phyloP scores from a whole-genome alignment of 2,113 vertebrate species.

The Caranx ignobilis region DNA sequence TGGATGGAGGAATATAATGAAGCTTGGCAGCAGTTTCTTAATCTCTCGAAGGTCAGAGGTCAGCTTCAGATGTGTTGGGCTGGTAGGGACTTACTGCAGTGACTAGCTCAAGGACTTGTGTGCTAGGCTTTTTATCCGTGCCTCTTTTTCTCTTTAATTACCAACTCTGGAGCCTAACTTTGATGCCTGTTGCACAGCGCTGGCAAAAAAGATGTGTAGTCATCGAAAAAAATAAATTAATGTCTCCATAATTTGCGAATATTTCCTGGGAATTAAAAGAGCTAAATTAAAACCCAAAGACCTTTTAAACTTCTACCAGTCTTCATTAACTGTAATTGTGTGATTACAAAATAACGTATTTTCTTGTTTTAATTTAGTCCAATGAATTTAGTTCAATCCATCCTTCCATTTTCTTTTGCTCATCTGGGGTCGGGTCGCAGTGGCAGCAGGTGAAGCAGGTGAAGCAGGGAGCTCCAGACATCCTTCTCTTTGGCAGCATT shows the following conservation, averaged over 20 bases:
- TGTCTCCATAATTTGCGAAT: neutral
- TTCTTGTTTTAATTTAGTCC: neutral
- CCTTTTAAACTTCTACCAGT: too few species aligned
- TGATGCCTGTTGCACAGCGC: neutral
- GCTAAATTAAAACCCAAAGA: too few species aligned
- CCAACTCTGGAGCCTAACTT: neutral
- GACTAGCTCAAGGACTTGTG: slow-evolving; percentile 25
- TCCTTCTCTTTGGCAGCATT: too few species aligned
- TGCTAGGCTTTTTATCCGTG: neutral
- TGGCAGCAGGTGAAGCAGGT: too few species aligned
- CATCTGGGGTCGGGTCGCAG: too few species aligned
- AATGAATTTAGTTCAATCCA: neutral
- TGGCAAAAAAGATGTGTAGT: neutral
- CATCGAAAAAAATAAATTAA: neutral
- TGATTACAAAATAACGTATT: neutral
- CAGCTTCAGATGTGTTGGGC: slow-evolving; percentile 20
- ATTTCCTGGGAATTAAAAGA: too few species aligned
- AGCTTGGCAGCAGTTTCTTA: slow-evolving; percentile 6
- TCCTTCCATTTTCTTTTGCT: too few species aligned
- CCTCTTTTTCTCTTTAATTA: slow-evolving; percentile 5
- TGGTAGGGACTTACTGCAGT: slow-evolving; percentile 25
- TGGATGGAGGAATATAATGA: slow-evolving; percentile 8
- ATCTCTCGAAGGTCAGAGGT: slow-evolving; percentile 23
- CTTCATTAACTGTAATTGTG: too few species aligned
- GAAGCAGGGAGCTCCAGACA: too few species aligned